Base-by-base conservation (phyloP, 2,797 vertebrate species). In the Enteromius argenteus region DNA sequence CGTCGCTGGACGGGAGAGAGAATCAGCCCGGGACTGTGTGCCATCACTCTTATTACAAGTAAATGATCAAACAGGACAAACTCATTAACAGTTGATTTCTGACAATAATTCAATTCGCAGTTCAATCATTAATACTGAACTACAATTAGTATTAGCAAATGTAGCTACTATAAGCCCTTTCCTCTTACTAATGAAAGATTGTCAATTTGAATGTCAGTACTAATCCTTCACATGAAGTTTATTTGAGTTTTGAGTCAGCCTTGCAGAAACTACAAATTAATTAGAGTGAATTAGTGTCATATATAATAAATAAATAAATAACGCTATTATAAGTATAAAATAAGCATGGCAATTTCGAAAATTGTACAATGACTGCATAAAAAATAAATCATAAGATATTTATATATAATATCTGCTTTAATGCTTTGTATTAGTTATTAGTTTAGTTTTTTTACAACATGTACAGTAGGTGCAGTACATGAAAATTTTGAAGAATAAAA, bases 21-120 rank as follows among this genome's bases (percentile, higher is more conserved):
- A n/a, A 56, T 37, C 7, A 56, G 49, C 72, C 32, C 8, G 49
- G 35, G 72, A 4, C 35, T 35, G 44, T 39, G 21, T 77, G 74
- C n/a, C 51, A 5, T 76, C 35, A 23, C 32, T 58, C 53, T 78
- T 21, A 78, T 30, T 46, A 46, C 53, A 27, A 64, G 39, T 13
- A n/a, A 23, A 27, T 39, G 51, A 56, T 39, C 64, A 27, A 80
- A 68, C 64, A 19, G 13, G 35, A 58, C 37, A 66, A 67, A 87
- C 71, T 79, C 32, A 53, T 53, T 79, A 79, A 51, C 78, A 53
- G 37, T 44, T 53, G 78, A 53, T 80, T 67, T 67, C 64, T 80
- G 78, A 68, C 64, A 27, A 32, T 68, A 68, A 79, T 23, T 68
- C 21, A 79, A 39, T 60, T 39, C 60, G 68, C 73, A 77, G 23